Conservation (phyloP, 2,797 vertebrate species). For the Perodicticus potto region DNA sequence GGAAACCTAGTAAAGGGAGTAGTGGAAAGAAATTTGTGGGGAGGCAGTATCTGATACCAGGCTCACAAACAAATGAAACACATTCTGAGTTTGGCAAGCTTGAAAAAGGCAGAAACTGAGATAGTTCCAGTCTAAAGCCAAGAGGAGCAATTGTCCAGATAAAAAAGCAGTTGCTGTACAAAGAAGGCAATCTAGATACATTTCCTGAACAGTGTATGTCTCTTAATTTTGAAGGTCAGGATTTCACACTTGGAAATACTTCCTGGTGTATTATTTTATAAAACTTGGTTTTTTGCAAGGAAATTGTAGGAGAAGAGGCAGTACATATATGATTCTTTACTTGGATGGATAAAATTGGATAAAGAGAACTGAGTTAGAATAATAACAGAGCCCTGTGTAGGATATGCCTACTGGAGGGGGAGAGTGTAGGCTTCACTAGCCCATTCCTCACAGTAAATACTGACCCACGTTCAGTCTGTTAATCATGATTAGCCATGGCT, state of each 20-base stretch:
- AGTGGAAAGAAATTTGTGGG: slow-evolving; percentile 4
- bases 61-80: not conserved
- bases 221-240: not conserved
- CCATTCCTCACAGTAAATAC: not conserved
- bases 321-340: not conserved
- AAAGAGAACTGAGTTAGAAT: not conserved
- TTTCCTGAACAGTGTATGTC: not conserved
- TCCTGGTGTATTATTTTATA: not conserved
- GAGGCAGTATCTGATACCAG: not conserved
- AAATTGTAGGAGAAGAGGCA: not conserved
- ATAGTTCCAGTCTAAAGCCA: not conserved
- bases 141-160: not conserved
- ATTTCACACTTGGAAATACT: slow-evolving; percentile 20
- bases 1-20: not conserved
- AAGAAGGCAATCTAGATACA: not conserved
- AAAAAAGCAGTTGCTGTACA: not conserved
- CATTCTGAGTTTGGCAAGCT: not conserved
- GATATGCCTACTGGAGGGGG: not conserved
- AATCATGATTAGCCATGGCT: not conserved
- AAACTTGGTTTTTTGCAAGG: not conserved
- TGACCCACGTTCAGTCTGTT: not conserved
- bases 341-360: not conserved
- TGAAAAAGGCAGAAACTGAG: not conserved
- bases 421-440: not conserved
- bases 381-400: not conserved